Evolutionary conservation across 2,797 vertebrate species (phyloP).

Genomic region (Lacerta bilineata): DNA sequence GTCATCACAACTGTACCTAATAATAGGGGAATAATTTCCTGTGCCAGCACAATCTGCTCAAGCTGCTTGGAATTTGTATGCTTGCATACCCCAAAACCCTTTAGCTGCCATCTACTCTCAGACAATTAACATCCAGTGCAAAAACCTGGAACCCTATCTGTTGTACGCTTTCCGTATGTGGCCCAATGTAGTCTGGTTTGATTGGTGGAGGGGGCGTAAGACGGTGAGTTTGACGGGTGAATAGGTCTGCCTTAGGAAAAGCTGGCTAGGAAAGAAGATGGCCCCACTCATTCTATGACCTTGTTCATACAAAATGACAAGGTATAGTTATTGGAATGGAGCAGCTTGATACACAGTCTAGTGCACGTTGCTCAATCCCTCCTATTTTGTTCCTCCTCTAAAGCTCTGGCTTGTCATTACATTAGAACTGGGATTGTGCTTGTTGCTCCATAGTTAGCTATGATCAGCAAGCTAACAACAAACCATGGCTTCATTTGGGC

Average conservation of each 20-base stretch:
- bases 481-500: not conserved
- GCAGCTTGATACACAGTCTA: too few species aligned
- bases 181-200: not conserved
- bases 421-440: too few species aligned
- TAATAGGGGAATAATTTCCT: not conserved
- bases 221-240: not conserved
- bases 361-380: too few species aligned
- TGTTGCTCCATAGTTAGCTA: not conserved
- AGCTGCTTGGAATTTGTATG: too few species aligned
- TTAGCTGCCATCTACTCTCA: not conserved
- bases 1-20: not conserved
- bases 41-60: not conserved
- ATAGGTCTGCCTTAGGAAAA: constrained; percentile 23
- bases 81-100: not conserved
- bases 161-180: not conserved
- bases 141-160: not conserved
- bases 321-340: too few species aligned
- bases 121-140: not conserved
- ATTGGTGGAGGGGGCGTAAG: not conserved
- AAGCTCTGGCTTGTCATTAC: too few species aligned
- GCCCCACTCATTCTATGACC: too few species aligned
- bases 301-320: too few species aligned
- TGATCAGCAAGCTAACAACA: not conserved
- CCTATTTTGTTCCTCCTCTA: too few species aligned
- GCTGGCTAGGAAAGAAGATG: constrained; percentile 6